These are phyloP conservation scores for Apamea anceps DNA, from an alignment of 2,888 invertebrate species.

Conservation along the genomic window DNA sequence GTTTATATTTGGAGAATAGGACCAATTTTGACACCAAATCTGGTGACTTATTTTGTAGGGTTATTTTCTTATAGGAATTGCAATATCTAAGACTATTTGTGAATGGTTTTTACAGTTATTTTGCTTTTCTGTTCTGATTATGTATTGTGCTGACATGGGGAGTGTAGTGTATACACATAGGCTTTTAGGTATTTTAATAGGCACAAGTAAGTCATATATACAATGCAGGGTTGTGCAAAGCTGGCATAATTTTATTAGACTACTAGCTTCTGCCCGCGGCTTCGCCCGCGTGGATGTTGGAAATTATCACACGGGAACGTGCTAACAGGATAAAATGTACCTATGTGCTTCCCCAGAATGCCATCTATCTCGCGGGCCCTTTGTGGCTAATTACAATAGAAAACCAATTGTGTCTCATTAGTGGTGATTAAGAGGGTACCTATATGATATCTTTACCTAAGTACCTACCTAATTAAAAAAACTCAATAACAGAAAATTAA, in stretches of 20 bases:
- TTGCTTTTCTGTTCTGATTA: background rate
- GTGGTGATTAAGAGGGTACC: too few relatives aligned
- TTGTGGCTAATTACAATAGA: too few relatives aligned
- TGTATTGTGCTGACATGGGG: background rate
- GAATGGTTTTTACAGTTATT: background rate
- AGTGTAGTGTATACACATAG: background rate
- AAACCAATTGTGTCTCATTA: too few relatives aligned
- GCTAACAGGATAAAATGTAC: too few relatives aligned
- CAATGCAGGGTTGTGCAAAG: background rate
- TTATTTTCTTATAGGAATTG: background rate
- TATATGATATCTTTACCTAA: too few relatives aligned
- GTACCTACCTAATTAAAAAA: too few relatives aligned
- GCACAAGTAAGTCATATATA: background rate
- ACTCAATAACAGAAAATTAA: too few relatives aligned
- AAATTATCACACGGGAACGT: too few relatives aligned
- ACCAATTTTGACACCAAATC: background rate
- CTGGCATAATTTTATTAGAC: background rate
- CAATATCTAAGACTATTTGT: background rate
- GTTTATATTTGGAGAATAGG: conserved; percentile 16
- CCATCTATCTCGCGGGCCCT: too few relatives aligned
- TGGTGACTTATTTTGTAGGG: background rate
- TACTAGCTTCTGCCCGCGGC: too few relatives aligned
- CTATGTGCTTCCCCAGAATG: too few relatives aligned
- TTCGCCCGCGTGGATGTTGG: too few relatives aligned
- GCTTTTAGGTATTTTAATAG: background rate